These are phyloP conservation scores for Neoitamus cyanurus DNA, from an alignment of 2,888 invertebrate genomes.

Conservation along the genomic window DNA sequence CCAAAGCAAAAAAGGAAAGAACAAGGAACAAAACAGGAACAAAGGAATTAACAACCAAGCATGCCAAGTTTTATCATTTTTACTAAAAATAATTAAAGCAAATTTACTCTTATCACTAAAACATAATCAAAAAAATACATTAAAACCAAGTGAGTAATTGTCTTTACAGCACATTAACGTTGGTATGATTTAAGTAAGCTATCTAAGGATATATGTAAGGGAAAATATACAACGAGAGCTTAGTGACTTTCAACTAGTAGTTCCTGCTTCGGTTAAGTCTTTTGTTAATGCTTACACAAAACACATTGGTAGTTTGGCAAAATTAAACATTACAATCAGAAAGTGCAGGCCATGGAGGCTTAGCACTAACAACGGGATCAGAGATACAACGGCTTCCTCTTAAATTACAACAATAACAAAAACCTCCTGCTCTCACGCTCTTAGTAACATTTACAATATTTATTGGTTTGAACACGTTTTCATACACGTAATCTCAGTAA, in stretches of 20 bases:
- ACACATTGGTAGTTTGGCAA: neutral
- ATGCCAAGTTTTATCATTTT: neutral
- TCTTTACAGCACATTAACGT: slow-evolving; percentile 4
- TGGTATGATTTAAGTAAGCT: slow-evolving; percentile 5
- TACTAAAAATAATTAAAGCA: slow-evolving; percentile 14
- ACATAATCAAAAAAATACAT: slow-evolving; percentile 14
- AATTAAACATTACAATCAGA: neutral
- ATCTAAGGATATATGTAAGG: neutral
- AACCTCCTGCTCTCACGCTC: neutral
- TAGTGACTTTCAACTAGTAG: neutral
- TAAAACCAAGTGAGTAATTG: slow-evolving; percentile 1
- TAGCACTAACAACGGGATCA: neutral
- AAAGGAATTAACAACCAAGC: neutral
- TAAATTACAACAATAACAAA: neutral
- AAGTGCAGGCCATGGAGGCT: neutral
- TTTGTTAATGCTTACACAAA: neutral
- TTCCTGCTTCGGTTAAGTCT: neutral
- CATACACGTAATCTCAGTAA: neutral
- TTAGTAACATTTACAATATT: slow-evolving; percentile 21
- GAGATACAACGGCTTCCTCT: neutral
- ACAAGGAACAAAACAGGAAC: neutral
- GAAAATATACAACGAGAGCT: neutral
- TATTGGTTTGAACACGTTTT: slow-evolving; percentile 34
- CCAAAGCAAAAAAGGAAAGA: neutral
- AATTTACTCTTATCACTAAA: slow-evolving; percentile 12